Percentiles rank a stretch among this genome's conserved stretches.
phyloP scores from a whole-genome alignment of 2,113 vertebrate species.

The Theristicus caerulescens region DNA sequence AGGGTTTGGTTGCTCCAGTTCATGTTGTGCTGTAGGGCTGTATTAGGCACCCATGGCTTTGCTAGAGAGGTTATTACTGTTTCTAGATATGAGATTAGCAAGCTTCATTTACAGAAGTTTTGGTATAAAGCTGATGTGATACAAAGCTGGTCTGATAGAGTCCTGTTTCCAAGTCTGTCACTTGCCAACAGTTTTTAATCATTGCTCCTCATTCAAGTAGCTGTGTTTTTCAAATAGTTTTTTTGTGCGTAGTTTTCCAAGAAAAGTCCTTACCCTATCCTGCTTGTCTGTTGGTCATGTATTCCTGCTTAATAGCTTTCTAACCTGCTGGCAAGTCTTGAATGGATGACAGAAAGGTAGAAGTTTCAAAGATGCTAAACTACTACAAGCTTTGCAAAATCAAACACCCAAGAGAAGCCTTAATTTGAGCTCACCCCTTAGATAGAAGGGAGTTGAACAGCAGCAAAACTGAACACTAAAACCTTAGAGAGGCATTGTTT shows the following conservation, averaged over 20 bases:
- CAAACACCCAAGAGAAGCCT: background rate
- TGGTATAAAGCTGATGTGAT: background rate
- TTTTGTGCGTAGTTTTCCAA: background rate
- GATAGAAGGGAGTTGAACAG: background rate
- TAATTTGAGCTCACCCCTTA: background rate
- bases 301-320: background rate
- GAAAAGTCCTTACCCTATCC: background rate
- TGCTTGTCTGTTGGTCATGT: background rate
- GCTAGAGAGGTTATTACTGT: background rate
- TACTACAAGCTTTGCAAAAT: background rate
- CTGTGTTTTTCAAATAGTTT: background rate
- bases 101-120: background rate
- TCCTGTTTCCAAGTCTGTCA: background rate
- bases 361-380: background rate
- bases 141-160: background rate
- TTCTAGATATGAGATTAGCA: background rate
- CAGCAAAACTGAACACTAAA: background rate
- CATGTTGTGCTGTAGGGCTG: background rate
- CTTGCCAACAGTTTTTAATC: background rate
- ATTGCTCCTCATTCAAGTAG: background rate
- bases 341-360: background rate
- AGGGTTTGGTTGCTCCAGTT: background rate
- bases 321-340: background rate
- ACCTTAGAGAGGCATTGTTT: background rate
- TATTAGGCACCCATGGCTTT: background rate